Base-by-base conservation (phyloP, 2,888 invertebrate species). In the Nebria salina region DNA sequence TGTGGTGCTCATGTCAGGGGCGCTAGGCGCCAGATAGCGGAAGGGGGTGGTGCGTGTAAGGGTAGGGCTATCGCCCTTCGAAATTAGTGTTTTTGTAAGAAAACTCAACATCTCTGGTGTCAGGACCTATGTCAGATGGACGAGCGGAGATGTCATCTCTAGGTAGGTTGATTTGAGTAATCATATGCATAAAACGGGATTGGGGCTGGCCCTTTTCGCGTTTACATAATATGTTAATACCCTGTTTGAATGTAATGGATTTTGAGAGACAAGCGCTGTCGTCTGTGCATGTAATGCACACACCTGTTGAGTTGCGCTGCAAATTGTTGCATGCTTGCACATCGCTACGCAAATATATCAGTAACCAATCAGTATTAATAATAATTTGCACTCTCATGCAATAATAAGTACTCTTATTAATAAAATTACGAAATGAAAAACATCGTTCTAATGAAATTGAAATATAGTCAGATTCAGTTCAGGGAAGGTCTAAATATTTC, bases 121-220 rank as follows among this genome's bases (percentile, higher is more conserved):
- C 73, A 42, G 43, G 73, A 72, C 78, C 66, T 78, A 81, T 81
- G 81, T 64, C 81, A 75, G 84, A 86, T 87, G 87, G 86, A 88
- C 88, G 87, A 87, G 85, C 85, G 85, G 86, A 86, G 83, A 89
- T 89, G 89, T 88, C 87, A 84, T 88, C 88, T 83, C 85, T 88
- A 87, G 89, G 89, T 89, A 86, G 87, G 88, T 34, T 78, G 7
- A 73, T 34, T 42, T 41, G 41, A 15, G 5, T 68, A 73, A 73
- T 1, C 68, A 7, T 68, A 68, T 68, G 54, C 54, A 54, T 54
- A 54, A 54, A 54, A 54, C 54, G 1, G 6, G 7, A 54, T 54
- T 54, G 54, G 54, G 54, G 54, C 54, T 54, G 13, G 54, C 54
- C 54, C 54, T 54, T 54, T 54, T 54, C 4, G 54, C 7, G 54